Percentiles rank a stretch among this genome's conserved stretches.
Evolutionary conservation across 2,888 invertebrate species (phyloP).

Genomic region (Pyrrhosoma nymphula): DNA sequence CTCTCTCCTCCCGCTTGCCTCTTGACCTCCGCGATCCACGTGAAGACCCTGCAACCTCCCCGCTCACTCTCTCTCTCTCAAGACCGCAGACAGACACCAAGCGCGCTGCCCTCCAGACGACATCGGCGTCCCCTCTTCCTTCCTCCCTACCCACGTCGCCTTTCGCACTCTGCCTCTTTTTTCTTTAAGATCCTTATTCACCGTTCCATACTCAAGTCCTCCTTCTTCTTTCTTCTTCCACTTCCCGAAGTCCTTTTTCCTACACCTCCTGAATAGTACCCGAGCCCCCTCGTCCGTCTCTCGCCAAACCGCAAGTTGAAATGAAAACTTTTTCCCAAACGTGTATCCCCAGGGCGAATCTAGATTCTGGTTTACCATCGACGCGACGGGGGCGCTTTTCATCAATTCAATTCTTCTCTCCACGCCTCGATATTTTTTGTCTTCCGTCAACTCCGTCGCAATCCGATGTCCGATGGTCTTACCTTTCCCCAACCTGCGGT

Average conservation of each 20-base stretch:
- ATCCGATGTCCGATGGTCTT: not conserved
- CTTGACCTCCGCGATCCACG: not conserved
- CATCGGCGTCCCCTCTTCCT: not conserved
- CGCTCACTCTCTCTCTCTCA: not conserved
- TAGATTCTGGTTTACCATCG: not conserved
- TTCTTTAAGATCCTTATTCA: not conserved
- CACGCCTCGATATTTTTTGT: too few species aligned
- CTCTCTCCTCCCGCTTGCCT: not conserved
- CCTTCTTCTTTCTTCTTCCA: not conserved
- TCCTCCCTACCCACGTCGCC: not conserved
- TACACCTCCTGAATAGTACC: not conserved
- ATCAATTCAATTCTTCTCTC: not conserved
- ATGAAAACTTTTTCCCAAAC: not conserved
- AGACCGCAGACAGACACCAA: constrained; percentile 14
- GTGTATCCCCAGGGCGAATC: not conserved
- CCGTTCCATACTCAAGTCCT: not conserved
- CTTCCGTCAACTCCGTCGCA: not conserved
- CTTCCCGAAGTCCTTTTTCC: not conserved
- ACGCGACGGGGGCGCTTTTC: not conserved
- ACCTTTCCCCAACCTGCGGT: not conserved
- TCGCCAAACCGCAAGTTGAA: not conserved
- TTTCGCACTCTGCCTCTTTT: not conserved
- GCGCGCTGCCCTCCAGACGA: constrained; percentile 40
- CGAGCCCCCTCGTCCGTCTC: not conserved
- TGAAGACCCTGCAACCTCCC: not conserved